Percentiles rank a stretch among this genome's conserved stretches.
Conservation (phyloP, 2,113 vertebrate species). For the Gasterosteus nipponicus region DNA sequence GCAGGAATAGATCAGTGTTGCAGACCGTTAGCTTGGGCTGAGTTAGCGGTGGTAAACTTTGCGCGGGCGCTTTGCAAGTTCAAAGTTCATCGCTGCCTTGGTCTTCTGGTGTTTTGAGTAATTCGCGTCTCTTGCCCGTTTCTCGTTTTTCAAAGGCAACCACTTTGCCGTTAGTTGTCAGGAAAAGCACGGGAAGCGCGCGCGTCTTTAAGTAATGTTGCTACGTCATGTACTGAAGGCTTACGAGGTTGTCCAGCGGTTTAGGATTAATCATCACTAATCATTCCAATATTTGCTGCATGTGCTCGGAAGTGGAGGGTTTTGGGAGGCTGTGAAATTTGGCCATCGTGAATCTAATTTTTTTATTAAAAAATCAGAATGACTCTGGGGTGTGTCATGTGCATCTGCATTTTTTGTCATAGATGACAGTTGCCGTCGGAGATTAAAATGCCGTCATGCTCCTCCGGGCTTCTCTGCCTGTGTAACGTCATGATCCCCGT, state of each 20-base stretch:
- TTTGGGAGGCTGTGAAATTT: not conserved
- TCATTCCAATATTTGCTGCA: not conserved
- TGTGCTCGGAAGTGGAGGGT: not conserved
- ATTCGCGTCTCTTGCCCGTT: not conserved
- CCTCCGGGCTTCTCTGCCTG: not conserved
- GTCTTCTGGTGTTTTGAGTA: not conserved
- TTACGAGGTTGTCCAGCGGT: not conserved
- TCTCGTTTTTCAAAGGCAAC: not conserved
- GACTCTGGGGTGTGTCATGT: not conserved
- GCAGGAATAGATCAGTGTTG: not conserved
- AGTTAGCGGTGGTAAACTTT: not conserved
- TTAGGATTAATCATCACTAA: not conserved
- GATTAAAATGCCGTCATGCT: conserved; percentile 17
- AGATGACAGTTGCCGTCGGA: not conserved
- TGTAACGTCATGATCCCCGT: not conserved
- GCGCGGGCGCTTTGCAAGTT: not conserved
- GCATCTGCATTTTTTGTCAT: not conserved
- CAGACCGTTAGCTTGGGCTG: not conserved
- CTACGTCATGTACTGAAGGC: not conserved
- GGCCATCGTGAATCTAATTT: not conserved
- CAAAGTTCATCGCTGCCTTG: not conserved
- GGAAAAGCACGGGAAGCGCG: not conserved
- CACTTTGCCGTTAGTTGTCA: not conserved
- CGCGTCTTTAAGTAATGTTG: not conserved
- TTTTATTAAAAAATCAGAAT: not conserved